Evolutionary conservation across 2,888 invertebrate genomes (phyloP).

Genomic region (Apotomis capreana): DNA sequence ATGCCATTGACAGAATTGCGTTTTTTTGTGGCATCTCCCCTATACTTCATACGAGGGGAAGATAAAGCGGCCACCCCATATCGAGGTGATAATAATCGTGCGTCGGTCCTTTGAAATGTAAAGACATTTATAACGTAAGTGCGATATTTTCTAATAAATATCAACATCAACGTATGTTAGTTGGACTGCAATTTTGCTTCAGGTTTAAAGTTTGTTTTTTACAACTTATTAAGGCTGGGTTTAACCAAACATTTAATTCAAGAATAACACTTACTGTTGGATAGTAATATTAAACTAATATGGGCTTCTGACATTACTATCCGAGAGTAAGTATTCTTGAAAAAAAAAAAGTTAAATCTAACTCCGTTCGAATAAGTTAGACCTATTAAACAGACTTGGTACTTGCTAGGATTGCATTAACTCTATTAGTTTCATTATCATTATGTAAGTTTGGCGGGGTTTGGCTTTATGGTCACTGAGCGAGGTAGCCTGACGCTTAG

Average conservation of each 20-base stretch:
- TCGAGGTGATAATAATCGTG: constrained; percentile 39
- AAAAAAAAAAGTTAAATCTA: background rate
- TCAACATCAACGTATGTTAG: constrained; percentile 15
- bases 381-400: too few relatives aligned
- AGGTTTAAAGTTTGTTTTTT: background rate
- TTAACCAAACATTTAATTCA: too few relatives aligned
- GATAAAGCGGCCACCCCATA: constrained; percentile 34
- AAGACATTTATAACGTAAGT: constrained; percentile 26
- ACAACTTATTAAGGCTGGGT: too few relatives aligned
- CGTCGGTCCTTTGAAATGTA: constrained; percentile 36
- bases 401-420: constrained; percentile 2
- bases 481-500: constrained; percentile 11
- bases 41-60: constrained; percentile 34
- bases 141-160: constrained; percentile 1
- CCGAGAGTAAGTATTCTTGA: background rate
- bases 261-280: too few relatives aligned
- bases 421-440: constrained; percentile 5
- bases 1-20: constrained; percentile 38
- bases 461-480: constrained; percentile 8
- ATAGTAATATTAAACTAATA: too few relatives aligned
- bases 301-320: too few relatives aligned
- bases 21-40: constrained; percentile 40
- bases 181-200: background rate
- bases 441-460: background rate
- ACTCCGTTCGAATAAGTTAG: background rate